Evolutionary conservation across 1,140 invertebrate genomes (phyloP), one percentile per base, ranked within the genome.

Genomic region (Latrodectus geometricus): DNA sequence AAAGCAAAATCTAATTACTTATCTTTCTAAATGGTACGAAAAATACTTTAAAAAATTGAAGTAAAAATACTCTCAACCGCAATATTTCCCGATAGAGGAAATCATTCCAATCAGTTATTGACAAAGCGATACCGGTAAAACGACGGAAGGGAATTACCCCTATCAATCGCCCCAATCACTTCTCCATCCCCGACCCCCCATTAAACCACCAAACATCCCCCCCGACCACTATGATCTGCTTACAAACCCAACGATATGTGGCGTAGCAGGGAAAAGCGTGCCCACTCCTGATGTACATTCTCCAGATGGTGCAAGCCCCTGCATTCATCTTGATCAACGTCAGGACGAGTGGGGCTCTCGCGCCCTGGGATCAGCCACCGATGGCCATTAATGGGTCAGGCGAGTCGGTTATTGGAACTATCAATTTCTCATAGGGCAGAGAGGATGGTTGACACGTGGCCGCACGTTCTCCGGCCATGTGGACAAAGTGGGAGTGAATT

Each of bases 271-370:
- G 52, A 74, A 83, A 83, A 73, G 80, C 80, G 72, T 83, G 78
- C 78, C 78, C 56, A 52, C 61, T 68, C 56, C 61, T 83, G 69
- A 66, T 49, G 54, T 76, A 84, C 82, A 84, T 48, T 84, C 72
- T 84, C 82, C 82, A 84, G 82, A 84, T 84, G 82, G 82, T n/a
- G 20, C 72, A 83, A 61, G 54, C 80, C 80, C 80, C 56, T 12
- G 82, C 73, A 84, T 84, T 76, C 82, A 84, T 84, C 82, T 84
- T 84, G 82, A 84, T 84, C 72, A 84, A 76, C 65, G 82, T 84
- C 82, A 84, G 73, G 35, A n/a, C 21, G 72, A 74, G 54, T 61
- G 69, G 69, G 70, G n/a, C 54, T 56, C 72, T 61, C 20, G 23
- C 70, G 54, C 70, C 80, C 80, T 4, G 52, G 21, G 72, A 74